Percentiles rank a stretch among this genome's conserved stretches.
These are phyloP conservation scores for Trachelipus rathkii DNA, from an alignment of 1,140 invertebrate genomes.

Conservation along the genomic window DNA sequence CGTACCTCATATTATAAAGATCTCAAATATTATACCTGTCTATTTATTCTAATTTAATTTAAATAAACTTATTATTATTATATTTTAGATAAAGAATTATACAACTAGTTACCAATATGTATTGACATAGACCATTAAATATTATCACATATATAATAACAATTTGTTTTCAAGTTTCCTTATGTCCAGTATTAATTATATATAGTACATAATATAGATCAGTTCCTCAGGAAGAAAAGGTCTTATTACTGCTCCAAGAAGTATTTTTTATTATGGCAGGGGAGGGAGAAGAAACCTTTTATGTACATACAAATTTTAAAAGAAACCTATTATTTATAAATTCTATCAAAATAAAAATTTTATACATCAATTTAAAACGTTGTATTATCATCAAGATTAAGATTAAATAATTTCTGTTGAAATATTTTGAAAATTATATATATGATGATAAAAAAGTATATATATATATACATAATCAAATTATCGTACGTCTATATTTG, in stretches of 20 bases:
- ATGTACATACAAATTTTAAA: conserved; percentile 36
- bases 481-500: too few species aligned
- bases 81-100: too few species aligned
- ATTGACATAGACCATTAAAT: too few species aligned
- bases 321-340: conserved; percentile 25
- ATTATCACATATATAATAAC: conserved; percentile 28
- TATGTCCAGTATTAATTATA: neutral
- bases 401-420: too few species aligned
- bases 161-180: conserved; percentile 29
- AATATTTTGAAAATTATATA: too few species aligned
- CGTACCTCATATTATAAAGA: too few species aligned
- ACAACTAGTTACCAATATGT: too few species aligned
- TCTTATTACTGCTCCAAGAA: conserved; percentile 22
- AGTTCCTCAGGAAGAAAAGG: conserved; percentile 17
- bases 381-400: too few species aligned
- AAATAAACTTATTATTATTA: conserved; percentile 20
- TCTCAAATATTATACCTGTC: too few species aligned
- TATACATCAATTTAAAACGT: conserved; percentile 35
- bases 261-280: conserved; percentile 26
- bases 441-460: too few species aligned
- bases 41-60: too few species aligned
- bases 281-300: conserved; percentile 12
- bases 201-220: neutral
- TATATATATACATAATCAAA: too few species aligned
- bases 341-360: conserved; percentile 35